phyloP scores from a whole-genome alignment of 2,888 invertebrate genomes.

The Corbicula japonica region DNA sequence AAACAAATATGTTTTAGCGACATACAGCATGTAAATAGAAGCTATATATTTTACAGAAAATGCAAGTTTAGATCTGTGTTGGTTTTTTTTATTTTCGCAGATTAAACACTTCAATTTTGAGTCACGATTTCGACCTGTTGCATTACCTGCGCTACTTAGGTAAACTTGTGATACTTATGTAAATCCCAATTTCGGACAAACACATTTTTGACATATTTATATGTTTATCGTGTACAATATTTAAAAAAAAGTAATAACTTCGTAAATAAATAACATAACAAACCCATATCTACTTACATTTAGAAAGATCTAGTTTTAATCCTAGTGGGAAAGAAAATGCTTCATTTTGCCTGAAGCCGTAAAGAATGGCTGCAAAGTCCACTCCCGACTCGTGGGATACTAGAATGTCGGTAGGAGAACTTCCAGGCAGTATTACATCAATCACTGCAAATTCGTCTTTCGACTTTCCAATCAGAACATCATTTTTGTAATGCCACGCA shows the following conservation, averaged over 20 bases:
- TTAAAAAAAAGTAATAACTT: neutral
- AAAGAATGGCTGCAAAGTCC: constrained; percentile 48
- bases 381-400: constrained; percentile 20
- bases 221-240: neutral
- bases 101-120: too few relatives aligned
- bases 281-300: constrained; percentile 17
- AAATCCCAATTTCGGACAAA: too few relatives aligned
- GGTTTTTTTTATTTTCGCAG: too few relatives aligned
- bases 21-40: too few relatives aligned
- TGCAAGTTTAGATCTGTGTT: too few relatives aligned
- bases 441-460: constrained; percentile 7
- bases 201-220: neutral
- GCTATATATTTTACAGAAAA: too few relatives aligned
- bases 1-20: neutral
- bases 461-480: constrained; percentile 6
- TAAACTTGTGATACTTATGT: too few relatives aligned
- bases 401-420: constrained; percentile 7
- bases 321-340: constrained; percentile 47
- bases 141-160: too few relatives aligned
- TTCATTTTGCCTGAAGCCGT: constrained; percentile 27
- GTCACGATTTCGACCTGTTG: too few relatives aligned
- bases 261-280: neutral
- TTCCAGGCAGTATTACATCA: constrained; percentile 11
- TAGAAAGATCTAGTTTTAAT: constrained; percentile 39
- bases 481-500: neutral